Evolutionary conservation across 2,888 invertebrate species (phyloP).

Genomic region (Nebria brevicollis): DNA sequence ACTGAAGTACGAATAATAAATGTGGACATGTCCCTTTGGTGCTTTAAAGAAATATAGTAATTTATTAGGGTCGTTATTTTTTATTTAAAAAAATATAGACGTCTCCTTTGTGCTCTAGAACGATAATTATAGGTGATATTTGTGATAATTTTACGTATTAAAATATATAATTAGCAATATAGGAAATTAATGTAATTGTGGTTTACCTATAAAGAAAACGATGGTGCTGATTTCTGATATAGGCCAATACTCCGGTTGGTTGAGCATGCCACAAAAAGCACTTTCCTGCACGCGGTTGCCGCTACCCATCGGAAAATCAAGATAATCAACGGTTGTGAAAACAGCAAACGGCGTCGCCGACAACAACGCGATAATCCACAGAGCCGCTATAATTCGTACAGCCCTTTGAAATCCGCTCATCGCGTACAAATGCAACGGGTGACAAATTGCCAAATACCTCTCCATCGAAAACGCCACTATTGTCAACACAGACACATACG

Average conservation of each 20-base stretch:
- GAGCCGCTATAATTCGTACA: constrained; percentile 76
- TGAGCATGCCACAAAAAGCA: constrained; percentile 81
- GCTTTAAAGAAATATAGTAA: too few relatives aligned
- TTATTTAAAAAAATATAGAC: too few relatives aligned
- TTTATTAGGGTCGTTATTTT: too few relatives aligned
- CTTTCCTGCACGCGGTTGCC: constrained; percentile 32
- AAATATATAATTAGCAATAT: background rate
- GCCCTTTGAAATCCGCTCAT: constrained; percentile 88
- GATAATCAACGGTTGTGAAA: constrained; percentile 78
- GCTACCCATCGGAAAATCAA: constrained; percentile 77
- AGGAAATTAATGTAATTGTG: background rate
- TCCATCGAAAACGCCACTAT: constrained; percentile 93
- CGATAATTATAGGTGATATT: too few relatives aligned
- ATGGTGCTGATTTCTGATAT: constrained; percentile 83
- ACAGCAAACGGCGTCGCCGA: constrained; percentile 82
- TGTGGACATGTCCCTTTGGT: too few relatives aligned
- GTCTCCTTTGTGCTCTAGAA: too few relatives aligned
- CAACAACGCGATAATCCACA: constrained; percentile 81
- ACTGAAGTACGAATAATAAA: too few relatives aligned
- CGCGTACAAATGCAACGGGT: constrained; percentile 83
- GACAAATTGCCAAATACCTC: constrained; percentile 90
- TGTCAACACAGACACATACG: constrained; percentile 90
- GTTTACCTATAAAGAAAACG: constrained; percentile 76
- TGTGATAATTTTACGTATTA: too few relatives aligned
- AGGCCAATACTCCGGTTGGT: constrained; percentile 71